Evolutionary conservation across 2,113 vertebrate genomes (phyloP).

Genomic region (Ammodytes marinus): DNA sequence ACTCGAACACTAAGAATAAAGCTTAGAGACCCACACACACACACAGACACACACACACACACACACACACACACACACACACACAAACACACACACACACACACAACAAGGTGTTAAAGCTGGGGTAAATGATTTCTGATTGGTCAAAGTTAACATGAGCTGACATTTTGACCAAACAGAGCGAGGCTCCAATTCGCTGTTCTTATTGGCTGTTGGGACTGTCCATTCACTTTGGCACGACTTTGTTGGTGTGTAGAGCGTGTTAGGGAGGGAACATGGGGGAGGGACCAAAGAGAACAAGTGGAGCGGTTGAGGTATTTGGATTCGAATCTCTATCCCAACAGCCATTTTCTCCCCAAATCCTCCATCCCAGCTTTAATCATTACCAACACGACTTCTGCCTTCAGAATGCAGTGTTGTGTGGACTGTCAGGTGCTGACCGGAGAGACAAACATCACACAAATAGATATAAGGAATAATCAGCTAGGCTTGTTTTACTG

Average conservation of each 20-base stretch:
- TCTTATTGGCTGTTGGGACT: too few relatives aligned
- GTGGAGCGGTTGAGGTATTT: too few relatives aligned
- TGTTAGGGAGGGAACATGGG: too few relatives aligned
- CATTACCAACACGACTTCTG: constrained; percentile 15
- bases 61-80: constrained; percentile 8
- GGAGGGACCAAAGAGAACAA: too few relatives aligned
- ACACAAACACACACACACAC: constrained; percentile 13
- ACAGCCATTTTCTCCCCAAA: too few relatives aligned
- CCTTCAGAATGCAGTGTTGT: constrained; percentile 14
- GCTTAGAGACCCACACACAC: constrained; percentile 4
- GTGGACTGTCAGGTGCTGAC: constrained; percentile 22
- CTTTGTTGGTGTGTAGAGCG: too few relatives aligned
- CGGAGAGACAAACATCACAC: constrained; percentile 24
- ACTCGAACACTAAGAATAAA: neutral
- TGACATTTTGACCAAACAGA: too few relatives aligned
- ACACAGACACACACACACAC: neutral
- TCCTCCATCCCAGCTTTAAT: neutral
- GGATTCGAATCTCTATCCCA: too few relatives aligned
- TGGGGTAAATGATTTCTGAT: too few relatives aligned
- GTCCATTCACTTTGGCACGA: too few relatives aligned
- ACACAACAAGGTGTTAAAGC: neutral
- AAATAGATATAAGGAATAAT: constrained; percentile 54
- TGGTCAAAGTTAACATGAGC: too few relatives aligned
- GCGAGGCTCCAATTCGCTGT: too few relatives aligned
- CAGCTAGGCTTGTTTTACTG: constrained; percentile 13